These are phyloP conservation scores for Brachionus asplanchnoidis DNA, from an alignment of 1,140 invertebrate species.

Conservation along the genomic window DNA sequence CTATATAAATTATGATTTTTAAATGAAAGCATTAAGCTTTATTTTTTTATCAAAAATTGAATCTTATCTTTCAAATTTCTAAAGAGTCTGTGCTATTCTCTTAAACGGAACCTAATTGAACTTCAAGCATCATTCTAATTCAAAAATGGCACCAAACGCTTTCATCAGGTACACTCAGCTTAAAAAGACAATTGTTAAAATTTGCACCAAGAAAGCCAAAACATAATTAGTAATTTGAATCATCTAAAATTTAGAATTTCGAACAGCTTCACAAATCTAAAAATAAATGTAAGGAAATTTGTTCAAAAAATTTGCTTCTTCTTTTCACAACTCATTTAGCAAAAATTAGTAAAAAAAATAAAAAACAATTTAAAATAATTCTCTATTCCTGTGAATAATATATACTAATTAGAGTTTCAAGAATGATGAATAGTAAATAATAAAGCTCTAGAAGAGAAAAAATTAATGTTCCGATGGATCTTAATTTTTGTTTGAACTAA, in stretches of 20 bases:
- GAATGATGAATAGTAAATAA: background rate
- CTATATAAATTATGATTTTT: background rate
- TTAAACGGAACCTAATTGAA: background rate
- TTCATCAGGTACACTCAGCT: background rate
- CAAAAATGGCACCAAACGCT: background rate
- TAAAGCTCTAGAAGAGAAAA: background rate
- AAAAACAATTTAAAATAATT: background rate
- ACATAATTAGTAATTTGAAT: background rate
- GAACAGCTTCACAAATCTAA: background rate
- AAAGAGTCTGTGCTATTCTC: background rate
- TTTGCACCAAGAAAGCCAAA: background rate
- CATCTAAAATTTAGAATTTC: background rate
- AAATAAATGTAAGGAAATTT: background rate
- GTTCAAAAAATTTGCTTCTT: background rate
- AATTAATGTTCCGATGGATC: slow-evolving; percentile 14
- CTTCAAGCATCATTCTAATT: background rate
- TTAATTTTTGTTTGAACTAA: background rate
- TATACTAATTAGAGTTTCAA: background rate
- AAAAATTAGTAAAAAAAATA: background rate
- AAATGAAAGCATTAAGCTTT: background rate
- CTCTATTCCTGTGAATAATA: background rate
- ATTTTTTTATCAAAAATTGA: background rate
- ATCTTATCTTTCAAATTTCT: background rate
- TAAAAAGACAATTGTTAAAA: background rate
- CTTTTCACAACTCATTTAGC: background rate